Conservation (phyloP, 2,888 invertebrate species). For the Marasmarcha lunaedactyla region DNA sequence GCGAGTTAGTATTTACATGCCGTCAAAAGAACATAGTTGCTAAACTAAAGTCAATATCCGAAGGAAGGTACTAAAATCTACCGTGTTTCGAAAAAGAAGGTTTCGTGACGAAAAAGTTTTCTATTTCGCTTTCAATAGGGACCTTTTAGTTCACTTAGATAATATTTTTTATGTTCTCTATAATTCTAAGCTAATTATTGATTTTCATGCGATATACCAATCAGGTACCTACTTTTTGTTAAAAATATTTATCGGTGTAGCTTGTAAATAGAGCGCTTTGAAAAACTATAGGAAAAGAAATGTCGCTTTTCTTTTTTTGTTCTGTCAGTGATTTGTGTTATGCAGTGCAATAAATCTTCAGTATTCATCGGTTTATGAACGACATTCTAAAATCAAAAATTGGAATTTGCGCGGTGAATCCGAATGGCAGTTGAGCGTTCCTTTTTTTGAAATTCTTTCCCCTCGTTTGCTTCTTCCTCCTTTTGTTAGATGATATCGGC, state of each 20-base stretch:
- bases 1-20: not conserved
- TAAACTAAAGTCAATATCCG: constrained; percentile 30
- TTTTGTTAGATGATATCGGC: constrained; percentile 27
- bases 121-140: constrained; percentile 50
- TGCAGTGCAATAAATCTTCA: constrained; percentile 4
- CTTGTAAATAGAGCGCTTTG: too few relatives aligned
- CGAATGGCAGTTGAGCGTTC: constrained; percentile 23
- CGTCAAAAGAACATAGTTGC: constrained; percentile 15
- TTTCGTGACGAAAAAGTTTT: constrained; percentile 53
- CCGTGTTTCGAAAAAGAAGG: constrained; percentile 45
- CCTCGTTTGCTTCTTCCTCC: constrained; percentile 27
- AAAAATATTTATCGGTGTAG: too few relatives aligned
- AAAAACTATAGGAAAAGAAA: too few relatives aligned
- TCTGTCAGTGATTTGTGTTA: not conserved
- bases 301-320: too few relatives aligned
- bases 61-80: constrained; percentile 44
- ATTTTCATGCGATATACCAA: constrained; percentile 27
- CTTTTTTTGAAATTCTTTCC: constrained; percentile 46
- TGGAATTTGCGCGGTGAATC: constrained; percentile 23
- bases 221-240: too few relatives aligned
- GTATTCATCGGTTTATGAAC: constrained; percentile 10
- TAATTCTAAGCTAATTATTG: constrained; percentile 45
- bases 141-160: constrained; percentile 33
- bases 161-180: constrained; percentile 24
- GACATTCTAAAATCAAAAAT: constrained; percentile 26